Evolutionary conservation across 2,797 vertebrate species (phyloP).

Genomic region (Choloepus didactylus): DNA sequence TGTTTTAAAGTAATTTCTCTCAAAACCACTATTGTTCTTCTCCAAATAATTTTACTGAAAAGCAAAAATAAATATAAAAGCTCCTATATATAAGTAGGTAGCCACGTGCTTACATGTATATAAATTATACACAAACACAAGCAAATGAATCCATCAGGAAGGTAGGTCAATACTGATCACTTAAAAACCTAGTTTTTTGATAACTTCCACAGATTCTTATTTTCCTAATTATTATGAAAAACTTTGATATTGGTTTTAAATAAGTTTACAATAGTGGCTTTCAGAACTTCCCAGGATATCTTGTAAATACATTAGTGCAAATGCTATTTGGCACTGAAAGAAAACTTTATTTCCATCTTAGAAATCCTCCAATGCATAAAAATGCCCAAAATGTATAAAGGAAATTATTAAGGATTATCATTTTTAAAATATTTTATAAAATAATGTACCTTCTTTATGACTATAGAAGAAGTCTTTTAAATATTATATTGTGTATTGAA

Average conservation of each 20-base stretch:
- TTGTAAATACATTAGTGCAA: conserved; percentile 82
- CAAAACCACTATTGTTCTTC: conserved; percentile 60
- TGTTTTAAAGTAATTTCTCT: conserved; percentile 73
- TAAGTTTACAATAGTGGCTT: conserved; percentile 74
- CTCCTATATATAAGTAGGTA: conserved; percentile 66
- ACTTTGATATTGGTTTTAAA: conserved; percentile 79
- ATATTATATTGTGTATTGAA: conserved; percentile 76
- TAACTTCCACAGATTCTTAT: conserved; percentile 70
- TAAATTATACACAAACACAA: conserved; percentile 36
- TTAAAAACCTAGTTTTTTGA: conserved; percentile 67
- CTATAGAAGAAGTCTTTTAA: conserved; percentile 66
- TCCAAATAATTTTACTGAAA: conserved; percentile 70
- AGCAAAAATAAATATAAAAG: conserved; percentile 76
- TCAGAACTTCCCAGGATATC: conserved; percentile 77
- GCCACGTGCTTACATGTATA: conserved; percentile 66
- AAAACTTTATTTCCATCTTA: conserved; percentile 87
- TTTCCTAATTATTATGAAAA: conserved; percentile 79
- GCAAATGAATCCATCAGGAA: conserved; percentile 65
- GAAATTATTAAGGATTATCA: conserved; percentile 40
- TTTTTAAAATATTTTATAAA: conserved; percentile 66
- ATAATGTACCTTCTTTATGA: conserved; percentile 65
- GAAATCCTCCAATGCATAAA: conserved; percentile 75
- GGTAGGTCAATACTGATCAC: conserved; percentile 62
- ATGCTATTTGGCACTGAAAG: conserved; percentile 75
- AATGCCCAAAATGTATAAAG: conserved; percentile 54